These are phyloP conservation scores for Pseudomyrmex gracilis DNA, from an alignment of 1,140 invertebrate genomes.

Conservation along the genomic window DNA sequence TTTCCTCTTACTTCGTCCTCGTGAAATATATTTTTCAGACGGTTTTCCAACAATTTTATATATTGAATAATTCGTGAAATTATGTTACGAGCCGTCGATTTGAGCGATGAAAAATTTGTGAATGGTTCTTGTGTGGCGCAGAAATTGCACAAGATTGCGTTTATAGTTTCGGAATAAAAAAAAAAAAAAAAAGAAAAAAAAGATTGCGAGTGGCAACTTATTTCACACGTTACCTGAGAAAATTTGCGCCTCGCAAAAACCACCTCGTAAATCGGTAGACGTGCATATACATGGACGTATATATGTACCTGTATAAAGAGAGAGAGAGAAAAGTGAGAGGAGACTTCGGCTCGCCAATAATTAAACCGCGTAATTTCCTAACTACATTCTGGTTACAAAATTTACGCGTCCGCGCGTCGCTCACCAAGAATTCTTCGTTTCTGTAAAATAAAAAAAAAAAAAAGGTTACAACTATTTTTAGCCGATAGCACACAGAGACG, in stretches of 20 bases:
- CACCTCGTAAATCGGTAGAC: neutral
- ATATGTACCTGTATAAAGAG: neutral
- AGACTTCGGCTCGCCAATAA: conserved; percentile 18
- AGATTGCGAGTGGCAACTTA: neutral
- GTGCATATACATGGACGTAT: neutral
- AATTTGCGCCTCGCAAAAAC: neutral
- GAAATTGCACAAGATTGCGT: neutral
- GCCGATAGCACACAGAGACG: conserved; percentile 25
- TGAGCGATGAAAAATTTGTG: neutral
- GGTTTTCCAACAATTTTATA: conserved; percentile 23
- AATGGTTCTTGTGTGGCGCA: neutral
- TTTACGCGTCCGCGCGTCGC: neutral
- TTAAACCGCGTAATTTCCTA: conserved; percentile 12
- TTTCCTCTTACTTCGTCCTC: neutral
- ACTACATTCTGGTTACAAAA: conserved; percentile 15
- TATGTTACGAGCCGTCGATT: conserved; percentile 15
- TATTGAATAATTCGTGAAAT: conserved; percentile 22
- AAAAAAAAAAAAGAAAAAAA: neutral
- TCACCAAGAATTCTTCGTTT: neutral
- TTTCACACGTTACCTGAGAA: neutral
- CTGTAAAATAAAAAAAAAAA: conserved; percentile 62
- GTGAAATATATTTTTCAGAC: conserved; percentile 23
- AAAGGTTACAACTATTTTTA: conserved; percentile 58
- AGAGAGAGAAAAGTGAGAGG: neutral
- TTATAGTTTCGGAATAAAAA: neutral